Conservation (phyloP, 1,140 invertebrate genomes). For the Camponotus pennsylvanicus region DNA sequence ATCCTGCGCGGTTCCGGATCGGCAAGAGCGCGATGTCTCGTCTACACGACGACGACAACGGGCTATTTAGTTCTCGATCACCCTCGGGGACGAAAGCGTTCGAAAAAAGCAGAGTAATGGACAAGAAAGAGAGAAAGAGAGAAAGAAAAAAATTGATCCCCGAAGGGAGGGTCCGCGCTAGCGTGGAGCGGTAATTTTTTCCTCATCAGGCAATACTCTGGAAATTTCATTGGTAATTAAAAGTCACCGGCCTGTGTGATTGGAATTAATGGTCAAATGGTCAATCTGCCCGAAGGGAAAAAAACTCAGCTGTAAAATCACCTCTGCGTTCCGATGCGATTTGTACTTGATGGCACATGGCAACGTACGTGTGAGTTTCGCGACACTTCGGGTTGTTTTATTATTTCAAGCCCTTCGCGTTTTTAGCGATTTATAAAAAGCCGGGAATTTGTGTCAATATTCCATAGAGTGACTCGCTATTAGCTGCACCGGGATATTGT, state of each 20-base stretch:
- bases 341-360: constrained; percentile 30
- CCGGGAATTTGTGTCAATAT: neutral
- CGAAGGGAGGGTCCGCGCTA: constrained; percentile 57
- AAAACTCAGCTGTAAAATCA: constrained; percentile 74
- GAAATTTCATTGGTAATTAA: constrained; percentile 86
- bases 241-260: constrained; percentile 84
- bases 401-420: constrained; percentile 42
- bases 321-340: constrained; percentile 40
- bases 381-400: constrained; percentile 26
- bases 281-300: constrained; percentile 80
- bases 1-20: constrained; percentile 78
- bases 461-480: neutral
- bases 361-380: neutral
- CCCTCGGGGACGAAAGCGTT: constrained; percentile 59
- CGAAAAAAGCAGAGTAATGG: constrained; percentile 4
- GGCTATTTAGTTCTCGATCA: constrained; percentile 71
- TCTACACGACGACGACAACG: constrained; percentile 61
- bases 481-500: constrained; percentile 8
- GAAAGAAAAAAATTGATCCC: constrained; percentile 59
- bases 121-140: neutral
- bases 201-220: constrained; percentile 80
- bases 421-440: constrained; percentile 23
- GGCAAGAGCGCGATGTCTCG: constrained; percentile 31
- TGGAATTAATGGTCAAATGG: constrained; percentile 86
- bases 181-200: constrained; percentile 80